Evolutionary conservation across 2,113 vertebrate species (phyloP).

Genomic region (Herpailurus yagouaroundi): DNA sequence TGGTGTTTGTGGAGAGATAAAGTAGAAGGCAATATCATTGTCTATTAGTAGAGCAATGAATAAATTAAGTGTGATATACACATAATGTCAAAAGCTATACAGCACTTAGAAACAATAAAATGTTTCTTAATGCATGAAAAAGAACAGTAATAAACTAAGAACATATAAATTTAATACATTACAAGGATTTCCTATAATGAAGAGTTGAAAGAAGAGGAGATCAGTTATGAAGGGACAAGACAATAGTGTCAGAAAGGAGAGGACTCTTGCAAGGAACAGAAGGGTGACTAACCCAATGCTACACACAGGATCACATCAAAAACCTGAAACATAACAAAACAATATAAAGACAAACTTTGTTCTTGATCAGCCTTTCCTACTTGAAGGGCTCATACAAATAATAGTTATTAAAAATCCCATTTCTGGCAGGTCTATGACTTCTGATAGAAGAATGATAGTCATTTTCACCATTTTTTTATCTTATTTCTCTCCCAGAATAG

Average conservation of each 20-base stretch:
- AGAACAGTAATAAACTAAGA: not conserved
- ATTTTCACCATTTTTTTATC: not conserved
- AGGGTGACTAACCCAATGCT: not conserved
- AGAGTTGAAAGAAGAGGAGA: not conserved
- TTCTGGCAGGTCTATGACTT: not conserved
- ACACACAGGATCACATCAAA: not conserved
- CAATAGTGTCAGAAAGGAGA: not conserved
- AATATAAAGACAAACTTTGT: not conserved
- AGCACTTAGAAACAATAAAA: not conserved
- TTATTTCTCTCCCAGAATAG: not conserved
- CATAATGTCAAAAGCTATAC: not conserved
- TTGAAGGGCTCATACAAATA: not conserved
- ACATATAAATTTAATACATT: not conserved
- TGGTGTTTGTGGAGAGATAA: not conserved
- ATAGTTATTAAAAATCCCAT: not conserved
- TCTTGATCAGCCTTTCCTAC: not conserved
- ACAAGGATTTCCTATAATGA: not conserved
- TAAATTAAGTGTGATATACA: not conserved
- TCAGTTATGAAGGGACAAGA: not conserved
- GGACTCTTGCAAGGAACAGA: not conserved
- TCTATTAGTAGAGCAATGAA: not conserved
- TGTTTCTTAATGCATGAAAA: not conserved
- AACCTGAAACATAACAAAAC: not conserved
- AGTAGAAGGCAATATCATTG: not conserved
- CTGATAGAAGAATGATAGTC: not conserved